These are phyloP conservation scores for Loxodonta africana DNA, from an alignment of 2,113 vertebrate genomes.

Conservation along the genomic window DNA sequence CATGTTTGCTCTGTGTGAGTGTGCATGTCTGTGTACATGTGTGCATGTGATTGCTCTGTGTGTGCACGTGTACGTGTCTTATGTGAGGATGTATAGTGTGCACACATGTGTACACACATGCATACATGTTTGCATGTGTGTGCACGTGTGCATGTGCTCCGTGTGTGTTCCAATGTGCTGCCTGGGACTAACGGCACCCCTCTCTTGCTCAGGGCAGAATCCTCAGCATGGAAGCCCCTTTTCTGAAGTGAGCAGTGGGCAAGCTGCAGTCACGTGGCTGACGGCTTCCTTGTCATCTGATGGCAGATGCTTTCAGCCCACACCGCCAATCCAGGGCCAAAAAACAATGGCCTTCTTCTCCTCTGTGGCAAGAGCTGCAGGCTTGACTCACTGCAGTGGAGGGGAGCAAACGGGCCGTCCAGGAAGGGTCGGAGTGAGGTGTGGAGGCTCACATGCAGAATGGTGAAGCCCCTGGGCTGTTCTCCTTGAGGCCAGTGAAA, in stretches of 20 bases:
- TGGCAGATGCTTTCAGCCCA: background rate
- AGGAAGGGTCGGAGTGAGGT: background rate
- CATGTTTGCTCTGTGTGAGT: background rate
- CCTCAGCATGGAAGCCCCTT: accelerated
- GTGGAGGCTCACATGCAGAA: too few relatives aligned
- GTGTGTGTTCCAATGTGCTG: background rate
- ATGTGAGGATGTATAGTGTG: background rate
- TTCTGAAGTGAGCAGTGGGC: background rate
- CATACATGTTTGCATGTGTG: too few relatives aligned
- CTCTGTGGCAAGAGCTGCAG: too few relatives aligned
- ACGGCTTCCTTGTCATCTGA: too few relatives aligned
- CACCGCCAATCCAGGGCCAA: background rate
- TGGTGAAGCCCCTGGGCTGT: too few relatives aligned
- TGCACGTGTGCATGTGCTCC: too few relatives aligned
- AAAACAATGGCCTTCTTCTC: accelerated
- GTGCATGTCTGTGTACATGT: too few relatives aligned
- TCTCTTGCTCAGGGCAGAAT: accelerated
- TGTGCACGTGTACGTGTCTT: too few relatives aligned
- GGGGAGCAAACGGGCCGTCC: background rate
- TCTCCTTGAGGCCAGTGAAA: too few relatives aligned
- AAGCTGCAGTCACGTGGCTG: background rate
- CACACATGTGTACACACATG: too few relatives aligned
- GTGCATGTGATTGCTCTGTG: too few relatives aligned
- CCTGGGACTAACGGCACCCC: background rate
- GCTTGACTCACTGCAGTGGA: too few relatives aligned